Evolutionary conservation across 2,888 invertebrate genomes (phyloP), one percentile per base, ranked within the genome.

Genomic region (Cephus pygmeus): DNA sequence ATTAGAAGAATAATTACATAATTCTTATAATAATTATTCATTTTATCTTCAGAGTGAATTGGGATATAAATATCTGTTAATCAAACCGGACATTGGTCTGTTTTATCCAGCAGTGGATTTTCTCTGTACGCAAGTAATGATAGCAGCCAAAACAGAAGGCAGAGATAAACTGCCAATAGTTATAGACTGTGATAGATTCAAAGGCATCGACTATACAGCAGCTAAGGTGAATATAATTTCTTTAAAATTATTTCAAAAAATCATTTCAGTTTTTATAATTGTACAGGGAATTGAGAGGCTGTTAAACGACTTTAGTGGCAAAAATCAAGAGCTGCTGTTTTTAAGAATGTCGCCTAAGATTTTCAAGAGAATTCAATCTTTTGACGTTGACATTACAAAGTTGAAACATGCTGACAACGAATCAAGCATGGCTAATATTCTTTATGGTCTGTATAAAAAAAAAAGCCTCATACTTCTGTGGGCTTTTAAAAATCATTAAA

Each of bases 71-170:
- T 95, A 94, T 84, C 87, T 95, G 12, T 90, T 93, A 73, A 91
- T 95, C 35, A 93, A 93, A 83, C 95, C 96, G 1, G 93, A 94
- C 82, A 91, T 94, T 75, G 95, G 95, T 75, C 91, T 96, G 76
- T 94, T 94, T 88, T 97, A 95, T 92, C 94, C 96, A 36, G 95
- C 95, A 75, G 94, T 95, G 3, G 95, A 95, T 89, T 93, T 93
- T 83, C 89, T 96, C 71, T 93, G 94, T 11, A 92, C 93, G 74
- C 93, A 93, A 85, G 92, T 96, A 76, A 90, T 90, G 68, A 91
- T 93, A 75, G 92, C 93, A 12, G 93, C 93, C 56, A 82, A 89
- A 73, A 89, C 91, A 80, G 87, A 92, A 40, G 92, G 92, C n/a
- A 89, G 90, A 80, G 89, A 91, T 83, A 90, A 90, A 35, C 91